Evolutionary conservation across 2,797 vertebrate species (phyloP), one percentile per base, ranked within the genome.

Genomic region (Cirrhinus molitorella): DNA sequence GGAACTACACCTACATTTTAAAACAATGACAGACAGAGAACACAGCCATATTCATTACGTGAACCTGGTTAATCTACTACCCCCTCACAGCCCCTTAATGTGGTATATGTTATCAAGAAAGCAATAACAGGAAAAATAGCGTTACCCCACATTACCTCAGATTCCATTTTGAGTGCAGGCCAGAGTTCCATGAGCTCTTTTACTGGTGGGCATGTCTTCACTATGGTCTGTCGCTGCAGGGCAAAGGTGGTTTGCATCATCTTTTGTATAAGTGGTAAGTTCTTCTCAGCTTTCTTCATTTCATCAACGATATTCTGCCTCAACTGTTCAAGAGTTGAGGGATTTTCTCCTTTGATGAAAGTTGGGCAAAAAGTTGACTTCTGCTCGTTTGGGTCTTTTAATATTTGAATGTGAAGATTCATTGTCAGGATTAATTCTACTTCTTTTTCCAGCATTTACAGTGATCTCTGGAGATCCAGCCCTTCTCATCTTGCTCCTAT

Each of bases 401-500:
- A 79, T 85, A 34, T 84, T 87, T 4, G 55, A 67, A 23, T 85
- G 71, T 70, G 85, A 75, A 47, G 72, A 0, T 31, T 86, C 45
- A 55, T 21, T 81, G 1, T 84, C 82, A 65, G 78, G 78, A 37
- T 87, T 72, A 28, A 28, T 63, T 63, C 23, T 55, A 23, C 80
- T 86, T 51, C 57, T 83, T 5, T 83, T 83, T 31, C 59, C 59
- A 53, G 80, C 23, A 74, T 75, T 57, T 28, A 28, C 31, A 11
- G 16, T 19, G 7, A 28, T 0, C 7, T 37, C 65, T 7, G 14
- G 16, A 51, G 16, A 51, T 51, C 16, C 49, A 19, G 49, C 17
- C 49, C 6, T 3, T 66, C 87, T 88, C 79, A 89, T 80, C 67
- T 90, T 90, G 70, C 0, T 85, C 65, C 87, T 83, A 45, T 79